phyloP scores from a whole-genome alignment of 1,140 invertebrate genomes.

The Ridgeia piscesae region DNA sequence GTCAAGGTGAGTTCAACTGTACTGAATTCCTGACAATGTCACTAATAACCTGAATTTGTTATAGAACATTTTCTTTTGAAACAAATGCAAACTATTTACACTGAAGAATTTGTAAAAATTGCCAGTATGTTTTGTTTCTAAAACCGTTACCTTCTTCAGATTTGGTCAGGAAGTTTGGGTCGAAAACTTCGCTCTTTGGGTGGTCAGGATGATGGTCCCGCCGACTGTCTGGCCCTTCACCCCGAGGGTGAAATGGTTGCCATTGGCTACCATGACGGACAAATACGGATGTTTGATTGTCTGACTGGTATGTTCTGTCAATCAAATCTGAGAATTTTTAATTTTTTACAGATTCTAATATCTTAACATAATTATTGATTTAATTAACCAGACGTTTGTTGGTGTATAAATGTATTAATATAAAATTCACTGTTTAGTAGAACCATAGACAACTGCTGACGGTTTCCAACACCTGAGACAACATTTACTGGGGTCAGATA shows the following conservation, averaged over 20 bases:
- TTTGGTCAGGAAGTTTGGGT: constrained; percentile 55
- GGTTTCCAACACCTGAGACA: no score
- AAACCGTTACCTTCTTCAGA: constrained; percentile 32
- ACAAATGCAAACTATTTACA: background rate
- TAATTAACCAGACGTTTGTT: no score
- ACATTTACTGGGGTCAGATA: no score
- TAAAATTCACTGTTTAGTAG: no score
- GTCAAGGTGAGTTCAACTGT: constrained; percentile 42
- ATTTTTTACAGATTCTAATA: no score
- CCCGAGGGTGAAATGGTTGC: constrained; percentile 40
- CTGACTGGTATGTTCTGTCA: background rate
- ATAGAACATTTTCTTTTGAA: background rate
- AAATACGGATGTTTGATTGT: constrained; percentile 31
- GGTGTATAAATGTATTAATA: no score
- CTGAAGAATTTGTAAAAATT: background rate
- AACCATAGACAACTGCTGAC: no score
- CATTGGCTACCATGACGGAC: constrained; percentile 51
- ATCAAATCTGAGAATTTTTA: no score
- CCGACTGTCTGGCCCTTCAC: constrained; percentile 43
- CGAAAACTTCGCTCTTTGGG: constrained; percentile 37
- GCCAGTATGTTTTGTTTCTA: background rate
- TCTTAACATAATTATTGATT: no score
- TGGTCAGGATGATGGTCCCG: constrained; percentile 34
- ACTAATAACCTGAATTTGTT: background rate
- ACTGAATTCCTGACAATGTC: background rate